Evolutionary conservation across 2,888 invertebrate species (phyloP).

Genomic region (Ashinkailepas kermadecensis): DNA sequence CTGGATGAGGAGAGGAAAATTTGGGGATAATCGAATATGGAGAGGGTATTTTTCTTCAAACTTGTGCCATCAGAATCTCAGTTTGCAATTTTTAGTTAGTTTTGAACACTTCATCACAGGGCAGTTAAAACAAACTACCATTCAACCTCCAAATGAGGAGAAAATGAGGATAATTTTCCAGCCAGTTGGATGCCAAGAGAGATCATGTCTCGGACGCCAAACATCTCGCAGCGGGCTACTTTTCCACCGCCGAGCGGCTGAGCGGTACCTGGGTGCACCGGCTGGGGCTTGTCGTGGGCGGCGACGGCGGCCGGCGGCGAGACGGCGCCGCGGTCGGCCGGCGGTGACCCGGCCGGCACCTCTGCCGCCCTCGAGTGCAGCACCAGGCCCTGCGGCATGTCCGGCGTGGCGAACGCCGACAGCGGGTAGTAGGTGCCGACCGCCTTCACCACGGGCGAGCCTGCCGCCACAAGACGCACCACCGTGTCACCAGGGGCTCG

Average conservation of each 20-base stretch:
- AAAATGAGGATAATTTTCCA: too few species aligned
- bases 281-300: conserved; percentile 5
- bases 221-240: too few species aligned
- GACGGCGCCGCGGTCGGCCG: conserved; percentile 32
- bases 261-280: neutral
- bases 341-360: conserved; percentile 27
- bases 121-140: too few species aligned
- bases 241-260: neutral
- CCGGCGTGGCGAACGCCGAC: conserved; percentile 48
- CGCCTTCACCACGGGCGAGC: conserved; percentile 73
- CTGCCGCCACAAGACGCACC: neutral
- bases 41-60: too few species aligned
- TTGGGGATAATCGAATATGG: too few species aligned
- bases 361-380: conserved; percentile 6
- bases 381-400: conserved; percentile 30
- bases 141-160: too few species aligned
- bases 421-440: conserved; percentile 86
- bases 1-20: too few species aligned
- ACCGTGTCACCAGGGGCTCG: neutral
- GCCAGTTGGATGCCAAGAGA: too few species aligned
- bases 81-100: too few species aligned
- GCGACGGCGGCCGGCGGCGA: conserved; percentile 29
- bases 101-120: too few species aligned
- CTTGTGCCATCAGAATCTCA: too few species aligned
- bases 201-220: too few species aligned